A percentile compares a stretch with the other conserved stretches of the same genome.
phyloP scores from a whole-genome alignment of 2,113 vertebrate species.

The Rhinolophus ferrumequinum region DNA sequence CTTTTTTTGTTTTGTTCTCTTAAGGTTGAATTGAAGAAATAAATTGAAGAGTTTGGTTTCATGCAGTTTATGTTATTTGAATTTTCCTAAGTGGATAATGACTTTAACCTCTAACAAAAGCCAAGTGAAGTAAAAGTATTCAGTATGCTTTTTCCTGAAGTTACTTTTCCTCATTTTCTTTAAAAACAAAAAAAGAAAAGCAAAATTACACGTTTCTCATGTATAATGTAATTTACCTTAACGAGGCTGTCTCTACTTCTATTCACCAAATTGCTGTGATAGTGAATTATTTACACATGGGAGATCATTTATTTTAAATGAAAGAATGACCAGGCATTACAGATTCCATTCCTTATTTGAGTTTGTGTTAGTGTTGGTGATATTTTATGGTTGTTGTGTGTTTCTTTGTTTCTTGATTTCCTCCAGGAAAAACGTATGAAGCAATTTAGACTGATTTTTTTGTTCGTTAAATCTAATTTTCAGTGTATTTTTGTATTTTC shows the following conservation, averaged over 20 bases:
- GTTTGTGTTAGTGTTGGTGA: constrained; percentile 36
- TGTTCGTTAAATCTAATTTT: constrained; percentile 66
- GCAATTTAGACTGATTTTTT: constrained; percentile 45
- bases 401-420: constrained; percentile 53
- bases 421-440: constrained; percentile 55
- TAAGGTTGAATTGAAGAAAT: constrained; percentile 45
- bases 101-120: constrained; percentile 37
- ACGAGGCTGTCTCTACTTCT: constrained; percentile 34
- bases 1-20: constrained; percentile 28
- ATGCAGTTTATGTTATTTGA: constrained; percentile 49
- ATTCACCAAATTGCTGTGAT: constrained; percentile 50
- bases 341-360: constrained; percentile 48
- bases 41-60: constrained; percentile 26
- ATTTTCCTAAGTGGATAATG: constrained; percentile 46
- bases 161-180: constrained; percentile 31
- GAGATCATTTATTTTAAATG: constrained; percentile 60
- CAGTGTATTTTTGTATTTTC: constrained; percentile 72
- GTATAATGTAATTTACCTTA: constrained; percentile 38
- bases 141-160: constrained; percentile 46
- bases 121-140: constrained; percentile 52
- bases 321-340: constrained; percentile 43
- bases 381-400: constrained; percentile 52
- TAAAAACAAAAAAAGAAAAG: neutral
- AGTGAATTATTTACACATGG: constrained; percentile 38
- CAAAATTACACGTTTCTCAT: constrained; percentile 29